These are phyloP conservation scores for Xylocampa areola DNA, from an alignment of 2,888 invertebrate species.

Conservation along the genomic window DNA sequence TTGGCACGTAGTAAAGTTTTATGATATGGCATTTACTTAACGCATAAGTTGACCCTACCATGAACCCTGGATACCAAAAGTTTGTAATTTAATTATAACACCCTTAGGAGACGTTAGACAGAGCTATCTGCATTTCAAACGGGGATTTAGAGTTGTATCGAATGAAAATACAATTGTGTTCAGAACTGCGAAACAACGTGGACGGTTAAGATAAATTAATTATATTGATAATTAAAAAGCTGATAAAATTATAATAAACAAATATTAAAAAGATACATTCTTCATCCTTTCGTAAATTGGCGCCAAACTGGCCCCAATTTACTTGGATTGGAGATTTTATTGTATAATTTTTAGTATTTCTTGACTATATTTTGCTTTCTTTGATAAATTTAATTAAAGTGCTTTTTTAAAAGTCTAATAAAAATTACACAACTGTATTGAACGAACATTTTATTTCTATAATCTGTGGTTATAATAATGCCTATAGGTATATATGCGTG, in stretches of 20 bases:
- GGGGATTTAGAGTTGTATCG: slow-evolving; percentile 54
- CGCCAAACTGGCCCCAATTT: no score
- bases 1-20: slow-evolving; percentile 88
- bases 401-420: no score
- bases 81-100: slow-evolving; percentile 89
- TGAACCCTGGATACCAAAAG: slow-evolving; percentile 74
- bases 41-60: slow-evolving; percentile 84
- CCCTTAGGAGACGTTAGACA: slow-evolving; percentile 82
- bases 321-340: no score
- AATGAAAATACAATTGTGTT: slow-evolving; percentile 46
- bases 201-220: slow-evolving; percentile 4
- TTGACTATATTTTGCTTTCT: no score
- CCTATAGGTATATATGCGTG: no score
- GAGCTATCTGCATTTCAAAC: slow-evolving; percentile 61
- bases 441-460: no score
- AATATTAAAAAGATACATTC: slow-evolving; percentile 1
- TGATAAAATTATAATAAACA: background rate
- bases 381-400: no score
- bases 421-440: no score
- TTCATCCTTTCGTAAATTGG: no score
- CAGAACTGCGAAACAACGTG: slow-evolving; percentile 19
- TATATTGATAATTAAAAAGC: slow-evolving; percentile 3
- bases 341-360: no score
- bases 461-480: no score
- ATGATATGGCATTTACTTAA: slow-evolving; percentile 85